These are phyloP conservation scores for Notechis scutatus DNA, from an alignment of 2,113 vertebrate genomes.

Conservation along the genomic window DNA sequence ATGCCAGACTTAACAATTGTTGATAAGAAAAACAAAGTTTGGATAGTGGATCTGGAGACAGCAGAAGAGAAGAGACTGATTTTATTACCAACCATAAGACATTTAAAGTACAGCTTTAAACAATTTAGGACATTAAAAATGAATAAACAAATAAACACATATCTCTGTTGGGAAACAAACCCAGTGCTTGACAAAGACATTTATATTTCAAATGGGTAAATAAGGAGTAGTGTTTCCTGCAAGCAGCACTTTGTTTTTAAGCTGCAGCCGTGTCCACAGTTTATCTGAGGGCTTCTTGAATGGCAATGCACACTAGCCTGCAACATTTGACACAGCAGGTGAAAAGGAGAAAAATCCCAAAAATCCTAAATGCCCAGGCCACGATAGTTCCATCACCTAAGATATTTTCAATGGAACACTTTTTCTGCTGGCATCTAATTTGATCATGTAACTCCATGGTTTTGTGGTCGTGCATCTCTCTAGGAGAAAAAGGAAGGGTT, in stretches of 20 bases:
- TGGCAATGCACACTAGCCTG: fast-evolving
- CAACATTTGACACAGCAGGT: not conserved
- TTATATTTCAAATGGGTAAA: not conserved
- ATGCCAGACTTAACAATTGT: not conserved
- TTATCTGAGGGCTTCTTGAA: not conserved
- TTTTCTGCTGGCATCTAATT: not conserved
- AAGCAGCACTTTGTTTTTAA: not conserved
- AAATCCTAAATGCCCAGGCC: fast-evolving
- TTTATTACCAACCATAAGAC: not conserved
- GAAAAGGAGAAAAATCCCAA: not conserved
- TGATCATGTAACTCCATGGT: fast-evolving
- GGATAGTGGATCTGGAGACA: not conserved
- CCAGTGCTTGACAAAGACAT: not conserved
- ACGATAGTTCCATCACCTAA: not conserved
- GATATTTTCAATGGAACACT: not conserved
- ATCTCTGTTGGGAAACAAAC: not conserved
- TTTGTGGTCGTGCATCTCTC: fast-evolving
- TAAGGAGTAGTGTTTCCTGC: not conserved
- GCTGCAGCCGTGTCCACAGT: not conserved
- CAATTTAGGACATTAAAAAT: not conserved
- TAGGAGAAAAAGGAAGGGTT: not conserved
- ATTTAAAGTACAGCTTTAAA: not conserved
- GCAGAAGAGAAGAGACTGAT: not conserved
- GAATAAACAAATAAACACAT: not conserved
- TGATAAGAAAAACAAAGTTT: not conserved